Base-by-base conservation (phyloP, 2,888 invertebrate species). In the Tricholauxania praeusta region DNA sequence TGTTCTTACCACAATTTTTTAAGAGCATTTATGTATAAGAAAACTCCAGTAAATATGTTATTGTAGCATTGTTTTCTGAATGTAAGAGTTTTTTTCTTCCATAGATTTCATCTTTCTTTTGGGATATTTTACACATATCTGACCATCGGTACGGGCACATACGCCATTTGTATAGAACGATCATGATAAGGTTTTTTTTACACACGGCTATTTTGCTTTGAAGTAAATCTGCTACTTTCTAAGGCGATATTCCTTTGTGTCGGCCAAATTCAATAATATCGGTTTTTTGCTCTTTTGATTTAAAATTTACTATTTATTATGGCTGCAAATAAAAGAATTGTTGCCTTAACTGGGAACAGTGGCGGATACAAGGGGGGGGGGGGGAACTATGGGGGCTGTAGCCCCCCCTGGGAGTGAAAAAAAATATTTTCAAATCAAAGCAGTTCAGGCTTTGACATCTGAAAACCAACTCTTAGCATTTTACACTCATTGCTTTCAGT, bases 1-100 rank as follows among this genome's bases (percentile, higher is more conserved):
- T 51, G 49, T 51, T 49, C 6, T 51, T 49, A 64, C 64, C 64
- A 51, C 64, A 64, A 64, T 64, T 51, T 64, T 51, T 39, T 51
- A 64, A 64, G 64, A 64, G 64, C 51, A 51, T 64, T 64, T 19
- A 7, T 39, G 10, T 7, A 10, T 10, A 39, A 39, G 17, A 12
- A 57, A 22, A 5, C 28, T 57, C 12, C 28, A 48, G 49, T 4
- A 19, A 15, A 49, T 19, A 19, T 28, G 12, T 47, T 39, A 19
- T 49, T 63, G 63, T 49, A 48, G 47, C 47, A 47, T 39, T 47
- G 39, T 63, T 62, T 39, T 62, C 17, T 49, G 12, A 19, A 49
- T 22, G 19, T 15, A 52, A 8, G 8, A 12, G 6, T 15, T 1
- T 22, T 64, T 49, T 28, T n/a, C 12, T 39, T 39, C 39, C 2